These are phyloP conservation scores for Colletes gigas DNA, from an alignment of 1,140 invertebrate genomes.

Conservation along the genomic window DNA sequence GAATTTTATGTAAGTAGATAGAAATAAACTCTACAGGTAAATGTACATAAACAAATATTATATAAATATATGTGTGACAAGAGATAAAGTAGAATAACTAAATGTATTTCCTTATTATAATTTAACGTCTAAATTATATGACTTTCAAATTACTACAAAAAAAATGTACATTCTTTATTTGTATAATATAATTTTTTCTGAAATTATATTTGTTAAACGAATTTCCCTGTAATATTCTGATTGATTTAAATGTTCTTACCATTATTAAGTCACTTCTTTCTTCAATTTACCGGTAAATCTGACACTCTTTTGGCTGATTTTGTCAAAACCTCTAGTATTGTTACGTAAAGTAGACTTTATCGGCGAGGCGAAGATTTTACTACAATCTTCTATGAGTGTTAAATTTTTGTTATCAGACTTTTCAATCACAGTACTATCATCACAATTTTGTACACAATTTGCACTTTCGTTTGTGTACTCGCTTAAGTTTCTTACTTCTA, in stretches of 20 bases:
- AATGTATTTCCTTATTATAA: slow-evolving; percentile 6
- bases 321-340: slow-evolving; percentile 50
- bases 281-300: slow-evolving; percentile 66
- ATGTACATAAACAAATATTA: slow-evolving; percentile 16
- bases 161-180: slow-evolving; percentile 9
- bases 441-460: slow-evolving; percentile 43
- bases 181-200: background rate
- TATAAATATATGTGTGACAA: slow-evolving; percentile 8
- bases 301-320: slow-evolving; percentile 68
- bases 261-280: slow-evolving; percentile 15
- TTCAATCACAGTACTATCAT: slow-evolving; percentile 60
- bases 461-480: slow-evolving; percentile 53
- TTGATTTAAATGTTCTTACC: slow-evolving; percentile 31
- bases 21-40: background rate
- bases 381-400: slow-evolving; percentile 9
- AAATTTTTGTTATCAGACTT: slow-evolving; percentile 36
- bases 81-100: slow-evolving; percentile 15
- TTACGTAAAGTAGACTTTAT: slow-evolving; percentile 59
- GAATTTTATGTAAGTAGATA: slow-evolving; percentile 2
- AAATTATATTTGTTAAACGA: slow-evolving; percentile 6
- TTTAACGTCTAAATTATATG: slow-evolving; percentile 11
- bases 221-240: slow-evolving; percentile 29
- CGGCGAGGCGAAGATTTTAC: slow-evolving; percentile 34
- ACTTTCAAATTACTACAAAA: background rate
- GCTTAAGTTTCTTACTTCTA: slow-evolving; percentile 51